Evolutionary conservation across 1,140 invertebrate species (phyloP), one percentile per base, ranked within the genome.

Genomic region (Neodiprion lecontei): DNA sequence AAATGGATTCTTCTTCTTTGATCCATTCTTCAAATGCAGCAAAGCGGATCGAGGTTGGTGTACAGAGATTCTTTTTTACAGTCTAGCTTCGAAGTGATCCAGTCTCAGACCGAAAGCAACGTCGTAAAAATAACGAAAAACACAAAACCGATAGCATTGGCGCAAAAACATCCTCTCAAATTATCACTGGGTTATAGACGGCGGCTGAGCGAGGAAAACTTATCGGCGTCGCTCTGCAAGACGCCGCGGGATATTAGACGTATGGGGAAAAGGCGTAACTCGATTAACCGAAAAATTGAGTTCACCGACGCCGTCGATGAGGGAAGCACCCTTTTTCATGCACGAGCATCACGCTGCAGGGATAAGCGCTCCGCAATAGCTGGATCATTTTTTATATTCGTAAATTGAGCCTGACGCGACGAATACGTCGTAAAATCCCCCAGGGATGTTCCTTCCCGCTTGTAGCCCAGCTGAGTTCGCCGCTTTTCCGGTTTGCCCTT

Each of bases 201-300:
- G 28, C 28, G 1, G 1, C 28, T 40, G 28, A 40, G 5, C 28
- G 28, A 40, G 28, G 5, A 1, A 40, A 40, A 40, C 28, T 40
- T 40, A 40, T 40, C 17, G 17, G 17, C 17, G 17, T 21, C 28
- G 28, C 28, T 61, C 53, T 17, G 9, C 53, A 5, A 40, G 11
- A 61, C 53, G 53, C 53, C 53, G 11, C 53, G 53, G 53, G 53
- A 61, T 61, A 61, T 61, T 5, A 4, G 53, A 4, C 11, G n/a
- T 61, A 61, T 11, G n/a, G 53, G 53, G n/a, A 61, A 61, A 61
- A 14, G 53, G 53, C n/a, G 11, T 61, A 61, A 61, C n/a, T 61
- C 53, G 53, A 61, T 61, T 61, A 61, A 61, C 53, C 53, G 53
- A 61, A 61, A 61, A 61, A 61, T 61, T 61, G 53, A 61, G 53